These are phyloP conservation scores for Atethmia centrago DNA, from an alignment of 2,888 invertebrate genomes.

Conservation along the genomic window DNA sequence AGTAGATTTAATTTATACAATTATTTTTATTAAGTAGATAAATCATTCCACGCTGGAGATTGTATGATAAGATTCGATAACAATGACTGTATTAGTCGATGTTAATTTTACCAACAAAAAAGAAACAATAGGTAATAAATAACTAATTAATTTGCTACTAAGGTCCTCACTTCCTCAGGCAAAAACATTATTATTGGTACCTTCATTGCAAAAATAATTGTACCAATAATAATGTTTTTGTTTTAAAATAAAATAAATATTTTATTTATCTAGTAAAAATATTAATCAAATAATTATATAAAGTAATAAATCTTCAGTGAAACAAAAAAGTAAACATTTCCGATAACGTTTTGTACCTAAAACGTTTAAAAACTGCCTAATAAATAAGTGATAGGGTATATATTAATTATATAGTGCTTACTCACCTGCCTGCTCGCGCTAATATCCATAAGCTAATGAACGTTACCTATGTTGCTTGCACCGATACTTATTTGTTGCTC, in stretches of 20 bases:
- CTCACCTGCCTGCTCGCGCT: slow-evolving; percentile 21
- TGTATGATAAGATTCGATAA: not conserved
- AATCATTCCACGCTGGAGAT: not conserved
- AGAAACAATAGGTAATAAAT: not conserved
- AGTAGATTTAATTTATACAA: not conserved
- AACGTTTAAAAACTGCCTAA: not conserved
- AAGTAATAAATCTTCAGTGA: not conserved
- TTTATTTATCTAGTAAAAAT: not conserved
- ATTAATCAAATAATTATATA: not conserved
- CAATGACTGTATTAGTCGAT: not conserved
- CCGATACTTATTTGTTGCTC: not conserved
- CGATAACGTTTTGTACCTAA: not conserved
- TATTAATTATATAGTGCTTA: too few species aligned
- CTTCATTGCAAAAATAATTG: too few species aligned
- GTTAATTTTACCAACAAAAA: not conserved
- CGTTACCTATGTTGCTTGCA: not conserved
- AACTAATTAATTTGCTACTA: not conserved
- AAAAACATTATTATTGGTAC: too few species aligned
- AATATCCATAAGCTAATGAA: slow-evolving; percentile 17
- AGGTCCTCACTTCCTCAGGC: not conserved
- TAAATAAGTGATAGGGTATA: not conserved
- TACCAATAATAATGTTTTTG: too few species aligned
- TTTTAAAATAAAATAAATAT: not conserved
- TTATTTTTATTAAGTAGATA: not conserved
- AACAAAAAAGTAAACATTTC: not conserved